Evolutionary conservation across 2,888 invertebrate species (phyloP), one percentile per base, ranked within the genome.

Genomic region (Polia nebulosa): DNA sequence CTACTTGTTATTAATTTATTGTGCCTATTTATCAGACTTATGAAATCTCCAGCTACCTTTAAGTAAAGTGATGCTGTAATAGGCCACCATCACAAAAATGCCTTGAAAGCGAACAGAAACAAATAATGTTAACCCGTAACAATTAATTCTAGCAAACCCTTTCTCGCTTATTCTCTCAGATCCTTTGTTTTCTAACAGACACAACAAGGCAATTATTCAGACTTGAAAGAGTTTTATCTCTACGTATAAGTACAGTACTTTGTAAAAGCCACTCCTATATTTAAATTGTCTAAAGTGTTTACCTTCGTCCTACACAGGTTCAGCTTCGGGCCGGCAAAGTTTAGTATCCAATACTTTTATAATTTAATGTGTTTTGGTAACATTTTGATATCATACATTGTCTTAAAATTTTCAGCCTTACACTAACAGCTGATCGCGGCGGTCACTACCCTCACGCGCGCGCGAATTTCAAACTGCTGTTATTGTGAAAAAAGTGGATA

Each of bases 231-330:
- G 22, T 63, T 59, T 76, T 41, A 59, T 41, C 44, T 29, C 45
- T 15, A 34, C 15, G 45, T 17, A 27, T 27, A 34, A 20, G 25
- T 15, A 27, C 6, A 49, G 15, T 44, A 53, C 36, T 69, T 53
- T 76, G 44, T 20, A 15, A 27, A 59, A 39, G 34, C n/a, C 47
- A 11, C 27, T 27, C 39, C 1, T 29, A 2, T 44, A 47, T 56
- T 55, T 39, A 32, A 62, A 55, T 39, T 58, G 32, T 70, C 22
- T 55, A 58, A 57, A 70, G 3, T 41, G 13, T 29, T 2, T 47
- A 74, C 77, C 77, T 55, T 47, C 34, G 25, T 75, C 22, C 20
- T 32, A 56, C 27, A 22, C 74, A 75, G 59, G 8, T 22, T 47
- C 47, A 9, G 63, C 77, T 56, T 45, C 41, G 20, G 59, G 74